A percentile compares a stretch with the other conserved stretches of the same genome.
Evolutionary conservation across 2,113 vertebrate species (phyloP).

Genomic region (Capra hircus): DNA sequence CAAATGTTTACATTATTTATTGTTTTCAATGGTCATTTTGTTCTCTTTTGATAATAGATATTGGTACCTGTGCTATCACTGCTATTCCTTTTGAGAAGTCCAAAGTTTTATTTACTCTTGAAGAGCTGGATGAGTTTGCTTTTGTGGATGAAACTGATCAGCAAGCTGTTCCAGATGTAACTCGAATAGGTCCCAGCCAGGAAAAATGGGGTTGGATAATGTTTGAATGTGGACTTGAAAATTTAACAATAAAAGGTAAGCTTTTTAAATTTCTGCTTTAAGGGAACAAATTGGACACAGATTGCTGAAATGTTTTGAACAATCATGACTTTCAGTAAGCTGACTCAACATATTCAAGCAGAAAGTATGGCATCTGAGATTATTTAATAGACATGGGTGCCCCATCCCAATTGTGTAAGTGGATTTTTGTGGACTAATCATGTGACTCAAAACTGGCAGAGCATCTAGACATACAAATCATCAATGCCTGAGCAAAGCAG

Average conservation of each 20-base stretch:
- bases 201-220: slow-evolving; percentile 99
- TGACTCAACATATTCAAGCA: background rate
- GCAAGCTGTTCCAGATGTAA: slow-evolving; percentile 83
- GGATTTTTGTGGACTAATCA: background rate
- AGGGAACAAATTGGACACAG: accelerated
- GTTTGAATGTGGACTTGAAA: slow-evolving; percentile 99
- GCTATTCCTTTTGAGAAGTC: slow-evolving; percentile 99
- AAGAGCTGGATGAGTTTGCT: slow-evolving; percentile 94
- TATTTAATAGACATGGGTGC: background rate
- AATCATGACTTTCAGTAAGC: background rate
- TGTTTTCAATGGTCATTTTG: background rate
- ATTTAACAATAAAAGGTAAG: slow-evolving; percentile 96
- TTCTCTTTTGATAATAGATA: slow-evolving; percentile 81
- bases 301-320: background rate
- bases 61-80: slow-evolving; percentile 95
- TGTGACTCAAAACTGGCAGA: background rate
- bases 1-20: background rate
- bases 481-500: background rate
- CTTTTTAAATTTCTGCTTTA: background rate
- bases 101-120: slow-evolving; percentile 97
- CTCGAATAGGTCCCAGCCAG: slow-evolving; percentile 84
- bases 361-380: background rate
- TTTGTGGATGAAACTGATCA: slow-evolving; percentile 93
- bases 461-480: background rate
- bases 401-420: background rate